Evolutionary conservation across 2,113 vertebrate species (phyloP), one percentile per base, ranked within the genome.

Genomic region (Leptosomus discolor): DNA sequence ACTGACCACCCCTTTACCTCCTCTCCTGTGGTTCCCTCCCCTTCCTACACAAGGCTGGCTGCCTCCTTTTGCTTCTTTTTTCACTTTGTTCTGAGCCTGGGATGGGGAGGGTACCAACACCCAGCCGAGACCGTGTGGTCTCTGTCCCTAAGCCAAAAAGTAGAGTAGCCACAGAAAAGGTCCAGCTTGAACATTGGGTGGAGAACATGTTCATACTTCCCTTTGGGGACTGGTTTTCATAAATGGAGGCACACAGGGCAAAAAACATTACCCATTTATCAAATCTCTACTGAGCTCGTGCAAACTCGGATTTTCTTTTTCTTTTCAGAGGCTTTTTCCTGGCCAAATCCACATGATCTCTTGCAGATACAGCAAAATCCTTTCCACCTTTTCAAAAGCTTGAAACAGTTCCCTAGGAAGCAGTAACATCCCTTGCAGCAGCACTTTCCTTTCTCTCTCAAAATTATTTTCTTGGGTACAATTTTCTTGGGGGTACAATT

Each of bases 1-100:
- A 70, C 1, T 1, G 13, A 43, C 3, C 4, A n/a, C 1, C 10
- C 8, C n/a, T 60, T 50, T 26, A 8, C 19, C 21, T 57, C 61
- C 18, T 61, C 5, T 0, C 26, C 37, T 78, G 9, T 19, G 39
- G n/a, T 73, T 21, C 48, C 53, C 27, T 63, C 27, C 16, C 17
- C 30, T 32, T 54, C 56, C 36, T 46, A 17, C 19, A 45, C 32
- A 58, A 61, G 11, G 19, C 22, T 56, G 29, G 13, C 21, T 80
- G 19, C 16, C 26, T 75, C 22, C 30, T 79, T 65, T 54, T 36
- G n/a, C n/a, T n/a, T n/a, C n/a, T n/a, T n/a, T n/a, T n/a, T n/a
- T 15, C 11, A 41, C 8, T 24, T 45, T 22, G 5, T 54, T 45
- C 37, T 70, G 23, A 67, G 22, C 12, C 30, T 57, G 36, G 16